Base-by-base conservation (phyloP, 2,888 invertebrate species). In the Notocelia uddmanniana region DNA sequence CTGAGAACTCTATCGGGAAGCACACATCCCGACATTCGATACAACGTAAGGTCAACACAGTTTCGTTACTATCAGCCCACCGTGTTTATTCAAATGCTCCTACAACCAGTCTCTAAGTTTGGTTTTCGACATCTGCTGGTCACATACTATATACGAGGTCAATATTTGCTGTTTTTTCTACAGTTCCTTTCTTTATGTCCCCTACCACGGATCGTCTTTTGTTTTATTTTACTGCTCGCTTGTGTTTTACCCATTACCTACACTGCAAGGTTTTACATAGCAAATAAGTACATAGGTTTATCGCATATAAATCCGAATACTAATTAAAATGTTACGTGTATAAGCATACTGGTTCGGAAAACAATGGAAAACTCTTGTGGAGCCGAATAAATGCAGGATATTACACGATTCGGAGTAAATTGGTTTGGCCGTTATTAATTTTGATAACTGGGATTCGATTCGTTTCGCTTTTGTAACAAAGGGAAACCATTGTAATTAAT, bases 401-500 rank as follows among this genome's bases (percentile, higher is more conserved):
- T 92, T 91, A 92, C 91, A 89, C 90, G 89, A 87, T 84, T 54
- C 89, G 84, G 81, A 87, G 86, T 85, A 89, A 92, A 92, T 92
- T 91, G 91, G 83, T 91, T 91, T 88, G 87, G 91, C 88, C 85
- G 92, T 91, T 91, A 92, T 92, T 92, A 92, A 91, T 92, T 91
- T 90, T 91, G 91, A 91, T 92, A 92, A 91, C 92, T 91, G 92
- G 91, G 91, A 92, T 93, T 90, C 90, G 80, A 90, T 89, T 90
- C 88, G 92, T 91, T 91, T 92, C 92, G 91, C 92, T 92, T 92
- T 91, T 91, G 91, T 91, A 92, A 92, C 92, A 92, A 92, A 92
- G 91, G 91, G 90, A 92, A 92, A 88, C 89, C 89, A 89, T 90
- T 83, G 90, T 90, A 92, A 92, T 92, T 91, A 90, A 91, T 91